Evolutionary conservation across 2,888 invertebrate species (phyloP).

Genomic region (Tinea trinotella): DNA sequence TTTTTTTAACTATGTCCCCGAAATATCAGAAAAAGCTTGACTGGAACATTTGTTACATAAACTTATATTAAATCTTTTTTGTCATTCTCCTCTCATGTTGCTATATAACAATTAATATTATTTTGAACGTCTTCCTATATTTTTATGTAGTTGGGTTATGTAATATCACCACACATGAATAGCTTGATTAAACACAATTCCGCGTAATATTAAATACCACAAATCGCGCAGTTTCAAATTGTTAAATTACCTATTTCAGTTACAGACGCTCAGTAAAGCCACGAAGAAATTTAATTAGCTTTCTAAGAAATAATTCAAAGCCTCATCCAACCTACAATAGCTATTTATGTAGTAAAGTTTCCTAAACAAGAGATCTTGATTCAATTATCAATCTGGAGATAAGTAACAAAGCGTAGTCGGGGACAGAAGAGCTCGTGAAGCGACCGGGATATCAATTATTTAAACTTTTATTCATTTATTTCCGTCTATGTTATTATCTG

Average conservation of each 20-base stretch:
- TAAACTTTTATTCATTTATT: slow-evolving; percentile 2
- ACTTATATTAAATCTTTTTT: too few relatives aligned
- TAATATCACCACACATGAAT: too few relatives aligned
- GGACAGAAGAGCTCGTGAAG: slow-evolving; percentile 13
- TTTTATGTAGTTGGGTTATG: too few relatives aligned
- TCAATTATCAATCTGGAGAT: slow-evolving; percentile 49
- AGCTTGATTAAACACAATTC: too few relatives aligned
- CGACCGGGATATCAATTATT: slow-evolving; percentile 9
- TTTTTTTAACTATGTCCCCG: too few relatives aligned
- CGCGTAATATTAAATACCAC: neutral
- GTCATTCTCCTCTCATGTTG: too few relatives aligned
- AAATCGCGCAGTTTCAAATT: neutral
- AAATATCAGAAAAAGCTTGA: too few relatives aligned
- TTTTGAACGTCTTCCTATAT: too few relatives aligned
- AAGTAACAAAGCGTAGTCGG: slow-evolving; percentile 38
- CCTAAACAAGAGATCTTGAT: slow-evolving; percentile 48
- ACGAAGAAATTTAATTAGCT: slow-evolving; percentile 48
- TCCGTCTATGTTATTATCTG: slow-evolving; percentile 8
- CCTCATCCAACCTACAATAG: neutral
- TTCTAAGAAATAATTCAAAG: slow-evolving; percentile 51
- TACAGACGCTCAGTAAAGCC: slow-evolving; percentile 38
- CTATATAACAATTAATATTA: too few relatives aligned
- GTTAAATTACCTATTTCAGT: slow-evolving; percentile 17
- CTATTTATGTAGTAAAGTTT: slow-evolving; percentile 41
- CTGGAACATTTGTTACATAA: too few relatives aligned